Percentiles rank a stretch among this genome's conserved stretches.
Conservation (phyloP, 2,888 invertebrate species). For the Cinara cedri region DNA sequence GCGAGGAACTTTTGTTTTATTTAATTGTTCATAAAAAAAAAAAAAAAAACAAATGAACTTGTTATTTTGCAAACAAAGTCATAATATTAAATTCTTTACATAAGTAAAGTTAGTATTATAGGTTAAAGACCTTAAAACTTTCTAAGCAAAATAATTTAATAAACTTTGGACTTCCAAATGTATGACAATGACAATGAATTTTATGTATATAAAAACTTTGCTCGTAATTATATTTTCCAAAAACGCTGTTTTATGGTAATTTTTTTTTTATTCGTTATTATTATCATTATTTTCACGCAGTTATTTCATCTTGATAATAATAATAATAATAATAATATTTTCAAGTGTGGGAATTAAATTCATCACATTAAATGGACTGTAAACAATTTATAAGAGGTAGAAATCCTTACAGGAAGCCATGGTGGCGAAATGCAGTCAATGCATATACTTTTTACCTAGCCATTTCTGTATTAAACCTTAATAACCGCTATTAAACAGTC, state of each 20-base stretch:
- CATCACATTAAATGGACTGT: slow-evolving; percentile 15
- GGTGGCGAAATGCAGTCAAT: background rate
- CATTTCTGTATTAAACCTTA: background rate
- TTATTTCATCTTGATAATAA: slow-evolving; percentile 10
- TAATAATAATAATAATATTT: slow-evolving; percentile 20
- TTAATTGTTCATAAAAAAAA: slow-evolving; percentile 1
- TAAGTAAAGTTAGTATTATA: background rate
- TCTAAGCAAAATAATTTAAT: slow-evolving; percentile 41
- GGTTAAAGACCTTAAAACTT: slow-evolving; percentile 30
- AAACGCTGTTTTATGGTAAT: slow-evolving; percentile 9
- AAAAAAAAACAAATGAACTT: slow-evolving; percentile 14
- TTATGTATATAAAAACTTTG: slow-evolving; percentile 27
- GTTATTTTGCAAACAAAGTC: slow-evolving; percentile 8
- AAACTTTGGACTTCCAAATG: slow-evolving; percentile 5
- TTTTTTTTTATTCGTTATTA: slow-evolving; percentile 11
- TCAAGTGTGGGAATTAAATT: slow-evolving; percentile 24
- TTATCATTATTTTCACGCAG: slow-evolving; percentile 10
- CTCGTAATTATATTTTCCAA: slow-evolving; percentile 16
- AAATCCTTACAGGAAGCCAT: background rate
- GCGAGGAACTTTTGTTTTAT: background rate
- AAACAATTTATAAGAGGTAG: slow-evolving; percentile 5
- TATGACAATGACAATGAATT: slow-evolving; percentile 31
- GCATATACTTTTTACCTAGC: slow-evolving; percentile 9
- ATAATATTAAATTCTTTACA: slow-evolving; percentile 5
- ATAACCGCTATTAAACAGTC: background rate